phyloP scores from a whole-genome alignment of 2,113 vertebrate genomes.

The Sarotherodon lohbergeri region DNA sequence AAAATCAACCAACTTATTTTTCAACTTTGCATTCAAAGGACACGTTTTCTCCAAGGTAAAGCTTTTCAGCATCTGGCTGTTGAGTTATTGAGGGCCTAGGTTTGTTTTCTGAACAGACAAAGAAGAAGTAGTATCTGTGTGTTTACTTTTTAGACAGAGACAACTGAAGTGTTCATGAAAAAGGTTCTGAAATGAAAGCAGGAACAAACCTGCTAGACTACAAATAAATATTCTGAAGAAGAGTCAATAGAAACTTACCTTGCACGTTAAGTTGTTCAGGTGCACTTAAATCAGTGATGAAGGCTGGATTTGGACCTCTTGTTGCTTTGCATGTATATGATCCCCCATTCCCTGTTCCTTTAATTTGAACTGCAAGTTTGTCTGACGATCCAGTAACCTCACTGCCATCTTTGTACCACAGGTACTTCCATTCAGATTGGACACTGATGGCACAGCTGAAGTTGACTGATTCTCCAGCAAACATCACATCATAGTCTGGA shows the following conservation, averaged over 20 bases:
- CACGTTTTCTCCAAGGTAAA: constrained; percentile 17
- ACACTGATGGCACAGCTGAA: constrained; percentile 11
- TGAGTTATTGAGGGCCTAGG: constrained; percentile 4
- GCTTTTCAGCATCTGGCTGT: not conserved
- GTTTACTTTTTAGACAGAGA: too few species aligned
- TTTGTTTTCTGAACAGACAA: not conserved
- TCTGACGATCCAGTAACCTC: fast-evolving
- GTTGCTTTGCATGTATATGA: constrained; percentile 4
- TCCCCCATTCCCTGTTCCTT: fast-evolving
- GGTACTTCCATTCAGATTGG: constrained; percentile 28
- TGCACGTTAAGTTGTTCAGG: not conserved
- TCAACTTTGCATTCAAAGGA: not conserved
- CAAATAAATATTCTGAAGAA: not conserved
- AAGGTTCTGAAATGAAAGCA: not conserved
- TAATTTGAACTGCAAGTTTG: not conserved
- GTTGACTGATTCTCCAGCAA: not conserved
- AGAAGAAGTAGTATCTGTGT: not conserved
- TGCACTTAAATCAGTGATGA: not conserved
- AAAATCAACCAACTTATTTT: not conserved
- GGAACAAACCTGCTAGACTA: not conserved
- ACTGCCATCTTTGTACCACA: not conserved
- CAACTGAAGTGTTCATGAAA: not conserved
- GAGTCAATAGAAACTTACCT: not conserved
- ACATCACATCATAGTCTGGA: constrained; percentile 27
- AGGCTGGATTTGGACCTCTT: not conserved